Base-by-base conservation (phyloP, 2,113 vertebrate species). In the Aepyceros melampus region DNA sequence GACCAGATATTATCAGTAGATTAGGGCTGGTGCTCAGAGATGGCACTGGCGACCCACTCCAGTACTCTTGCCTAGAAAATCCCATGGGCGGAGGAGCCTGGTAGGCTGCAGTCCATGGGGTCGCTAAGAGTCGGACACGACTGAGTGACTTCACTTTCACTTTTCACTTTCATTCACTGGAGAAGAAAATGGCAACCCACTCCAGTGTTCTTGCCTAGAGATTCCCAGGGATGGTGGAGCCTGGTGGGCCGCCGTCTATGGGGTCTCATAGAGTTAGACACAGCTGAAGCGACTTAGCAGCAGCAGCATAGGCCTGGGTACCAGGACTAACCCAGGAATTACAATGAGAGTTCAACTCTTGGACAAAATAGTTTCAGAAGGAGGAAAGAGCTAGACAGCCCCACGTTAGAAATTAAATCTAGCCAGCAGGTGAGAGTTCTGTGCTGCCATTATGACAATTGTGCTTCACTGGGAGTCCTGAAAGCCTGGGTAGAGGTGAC, bases 151-250 rank as follows among this genome's bases (percentile, higher is more conserved):
- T 67, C 33, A 67, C 62, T 67, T 67, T 67, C 62, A 67, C 62
- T 19, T 67, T n/a, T 67, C 62, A 19, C 33, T 67, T 67, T 19
- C 33, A 67, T n/a, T 17, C 62, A 4, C 5, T 67, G 62, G 62
- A 67, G 4, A 67, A 67, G 62, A n/a, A 67, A 67, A 67, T n/a
- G 33, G 7, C 33, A n/a, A 67, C 62, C 62, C 16, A 67, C 62
- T 67, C 16, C 62, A n/a, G 8, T n/a, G 7, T 67, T 67, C 33
- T 67, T 67, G 62, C 31, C 15, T 8, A 33, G 15, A 31, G 62
- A n/a, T n/a, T 64, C 31, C 15, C 62, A 64, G 31, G 7, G 31
- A 17, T 0, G 15, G 62, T 0, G 0, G 15, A 64, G 7, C 31
- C 62, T 64, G 62, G 31, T 64, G 62, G 3, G 8, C 62, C n/a